Evolutionary conservation across 2,888 invertebrate genomes (phyloP), one percentile per base, ranked within the genome.

Genomic region (Morpho deidamia): DNA sequence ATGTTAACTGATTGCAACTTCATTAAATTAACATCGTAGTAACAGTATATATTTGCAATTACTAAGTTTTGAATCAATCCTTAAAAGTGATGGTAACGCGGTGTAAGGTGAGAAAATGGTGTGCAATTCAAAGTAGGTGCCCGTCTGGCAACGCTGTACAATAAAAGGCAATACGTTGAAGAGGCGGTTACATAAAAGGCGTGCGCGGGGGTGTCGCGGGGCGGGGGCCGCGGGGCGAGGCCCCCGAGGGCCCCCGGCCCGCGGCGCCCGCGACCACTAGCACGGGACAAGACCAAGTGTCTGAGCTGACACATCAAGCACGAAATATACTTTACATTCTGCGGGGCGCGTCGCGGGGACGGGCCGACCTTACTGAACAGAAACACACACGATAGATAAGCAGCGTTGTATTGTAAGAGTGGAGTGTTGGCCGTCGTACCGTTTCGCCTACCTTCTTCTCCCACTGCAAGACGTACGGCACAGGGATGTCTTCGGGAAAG

Each of bases 401-500:
- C 87, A 88, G 87, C 85, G 82, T 84, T 83, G 88, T 87, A 87
- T 83, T 83, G 87, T 86, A 87, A 88, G 84, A 86, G 87, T 86
- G 86, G 86, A 85, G 86, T 83, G 86, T 86, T 79, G 83, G 75
- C 81, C 93, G 94, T 94, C 96, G 94, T 96, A 96, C 96, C 96
- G 95, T 95, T 92, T 95, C 95, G 95, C 95, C 95, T 95, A 97
- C 97, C 96, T 97, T 97, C 95, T 98, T 98, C 94, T 97, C 96
- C 98, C 98, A 99, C 93, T 97, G 97, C 90, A 98, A 95, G 92
- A 98, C 97, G 92, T 97, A 97, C 91, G 97, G 97, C 92, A 97
- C 96, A 81, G 97, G 96, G 91, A 96, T 95, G 91, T 97, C 96
- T 90, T 96, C 96, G 85, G 97, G 96, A 91, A 97, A 98, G 91